Percentiles rank a stretch among this genome's conserved stretches.
Evolutionary conservation across 2,113 vertebrate genomes (phyloP).

Genomic region (Myrmecobius fasciatus): DNA sequence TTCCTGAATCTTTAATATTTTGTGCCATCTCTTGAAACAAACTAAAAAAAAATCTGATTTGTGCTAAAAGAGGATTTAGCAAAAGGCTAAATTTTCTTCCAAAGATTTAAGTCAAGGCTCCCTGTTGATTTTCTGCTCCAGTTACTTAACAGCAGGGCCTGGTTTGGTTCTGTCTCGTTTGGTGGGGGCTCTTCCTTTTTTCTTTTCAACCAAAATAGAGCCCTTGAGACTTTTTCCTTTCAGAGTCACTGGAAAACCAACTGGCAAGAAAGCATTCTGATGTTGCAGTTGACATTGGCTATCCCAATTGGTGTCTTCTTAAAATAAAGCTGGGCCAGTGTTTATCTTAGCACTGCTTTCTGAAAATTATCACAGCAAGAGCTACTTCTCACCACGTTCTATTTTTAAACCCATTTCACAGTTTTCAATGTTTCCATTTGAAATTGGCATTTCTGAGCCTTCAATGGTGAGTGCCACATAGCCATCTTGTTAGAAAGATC

Average conservation of each 20-base stretch:
- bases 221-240: conserved; percentile 54
- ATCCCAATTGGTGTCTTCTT: conserved; percentile 40
- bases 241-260: conserved; percentile 33
- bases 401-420: conserved; percentile 72
- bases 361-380: conserved; percentile 70
- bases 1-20: conserved; percentile 55
- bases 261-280: conserved; percentile 66
- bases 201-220: conserved; percentile 28
- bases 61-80: conserved; percentile 63
- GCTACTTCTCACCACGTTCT: conserved; percentile 69
- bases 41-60: conserved; percentile 51
- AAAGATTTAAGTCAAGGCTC: conserved; percentile 38
- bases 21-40: conserved; percentile 56
- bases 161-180: background rate
- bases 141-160: conserved; percentile 51
- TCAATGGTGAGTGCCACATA: conserved; percentile 58
- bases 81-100: conserved; percentile 24
- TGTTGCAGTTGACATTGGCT: conserved; percentile 62
- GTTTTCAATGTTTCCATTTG: conserved; percentile 57
- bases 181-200: background rate
- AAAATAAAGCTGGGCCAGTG: conserved; percentile 69
- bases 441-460: conserved; percentile 58
- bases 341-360: conserved; percentile 66
- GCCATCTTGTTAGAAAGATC: conserved; percentile 67
- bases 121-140: conserved; percentile 18